Percentiles rank a stretch among this genome's conserved stretches.
Evolutionary conservation across 1,140 invertebrate genomes (phyloP).

Genomic region (Drosophila gunungcola): DNA sequence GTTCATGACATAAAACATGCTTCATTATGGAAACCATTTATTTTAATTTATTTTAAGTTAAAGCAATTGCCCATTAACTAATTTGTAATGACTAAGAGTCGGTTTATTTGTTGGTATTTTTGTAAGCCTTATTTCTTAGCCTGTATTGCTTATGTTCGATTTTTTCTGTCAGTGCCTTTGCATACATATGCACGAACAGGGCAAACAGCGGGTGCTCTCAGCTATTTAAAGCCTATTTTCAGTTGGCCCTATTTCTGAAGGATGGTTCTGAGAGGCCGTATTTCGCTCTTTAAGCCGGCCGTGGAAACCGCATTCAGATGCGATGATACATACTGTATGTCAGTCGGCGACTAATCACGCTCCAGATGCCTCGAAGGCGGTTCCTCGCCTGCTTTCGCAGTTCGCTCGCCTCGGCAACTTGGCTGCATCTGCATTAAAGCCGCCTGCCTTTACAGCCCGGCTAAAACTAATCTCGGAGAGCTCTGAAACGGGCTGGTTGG

Average conservation of each 20-base stretch:
- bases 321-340: slow-evolving; percentile 31
- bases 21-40: no score
- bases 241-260: slow-evolving; percentile 54
- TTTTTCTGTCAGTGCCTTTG: slow-evolving; percentile 16
- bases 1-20: no score
- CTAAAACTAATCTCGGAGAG: slow-evolving; percentile 40
- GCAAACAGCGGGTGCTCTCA: slow-evolving; percentile 58
- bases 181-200: slow-evolving; percentile 19
- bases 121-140: no score
- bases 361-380: slow-evolving; percentile 46
- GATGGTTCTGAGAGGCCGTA: neutral
- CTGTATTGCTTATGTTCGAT: no score
- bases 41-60: no score
- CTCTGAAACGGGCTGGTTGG: slow-evolving; percentile 33
- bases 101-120: no score
- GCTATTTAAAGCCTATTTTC: slow-evolving; percentile 70
- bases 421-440: slow-evolving; percentile 50
- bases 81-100: no score
- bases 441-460: slow-evolving; percentile 4
- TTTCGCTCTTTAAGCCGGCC: slow-evolving; percentile 29
- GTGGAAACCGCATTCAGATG: slow-evolving; percentile 24
- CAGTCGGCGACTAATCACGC: slow-evolving; percentile 41
- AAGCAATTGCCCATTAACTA: no score
- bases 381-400: slow-evolving; percentile 24
- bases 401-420: slow-evolving; percentile 25